Percentiles rank a stretch among this genome's conserved stretches.
Evolutionary conservation across 2,113 vertebrate species (phyloP).

Genomic region (Rhizomys pruinosus): DNA sequence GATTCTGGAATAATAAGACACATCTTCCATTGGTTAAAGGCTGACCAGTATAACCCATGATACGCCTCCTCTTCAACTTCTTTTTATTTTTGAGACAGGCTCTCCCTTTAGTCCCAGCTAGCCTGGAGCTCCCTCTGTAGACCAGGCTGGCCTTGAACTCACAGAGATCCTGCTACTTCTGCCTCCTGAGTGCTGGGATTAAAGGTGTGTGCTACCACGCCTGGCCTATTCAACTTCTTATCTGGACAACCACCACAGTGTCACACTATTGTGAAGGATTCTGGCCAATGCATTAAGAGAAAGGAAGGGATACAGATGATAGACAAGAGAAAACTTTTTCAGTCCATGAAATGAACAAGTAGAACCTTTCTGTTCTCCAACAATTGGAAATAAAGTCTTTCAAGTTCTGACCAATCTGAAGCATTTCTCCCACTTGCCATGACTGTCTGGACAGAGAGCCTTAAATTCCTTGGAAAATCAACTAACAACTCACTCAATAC

Average conservation of each 20-base stretch:
- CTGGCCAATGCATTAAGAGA: neutral
- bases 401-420: neutral
- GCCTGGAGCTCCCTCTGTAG: no score
- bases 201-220: no score
- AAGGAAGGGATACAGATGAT: neutral
- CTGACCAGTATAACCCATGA: neutral
- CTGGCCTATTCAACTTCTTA: neutral
- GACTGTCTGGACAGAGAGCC: neutral
- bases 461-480: neutral
- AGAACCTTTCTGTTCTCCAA: neutral
- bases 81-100: no score
- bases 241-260: neutral
- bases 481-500: neutral
- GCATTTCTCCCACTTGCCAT: neutral
- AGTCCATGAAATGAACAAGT: neutral
- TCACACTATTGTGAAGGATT: neutral
- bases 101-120: no score
- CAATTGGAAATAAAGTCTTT: neutral
- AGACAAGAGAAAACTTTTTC: neutral
- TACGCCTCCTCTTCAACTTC: no score
- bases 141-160: no score
- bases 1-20: no score
- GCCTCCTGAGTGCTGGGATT: no score
- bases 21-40: neutral
- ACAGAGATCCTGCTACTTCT: no score